Evolutionary conservation across 2,888 invertebrate genomes (phyloP).

Genomic region (Fragum fragum): DNA sequence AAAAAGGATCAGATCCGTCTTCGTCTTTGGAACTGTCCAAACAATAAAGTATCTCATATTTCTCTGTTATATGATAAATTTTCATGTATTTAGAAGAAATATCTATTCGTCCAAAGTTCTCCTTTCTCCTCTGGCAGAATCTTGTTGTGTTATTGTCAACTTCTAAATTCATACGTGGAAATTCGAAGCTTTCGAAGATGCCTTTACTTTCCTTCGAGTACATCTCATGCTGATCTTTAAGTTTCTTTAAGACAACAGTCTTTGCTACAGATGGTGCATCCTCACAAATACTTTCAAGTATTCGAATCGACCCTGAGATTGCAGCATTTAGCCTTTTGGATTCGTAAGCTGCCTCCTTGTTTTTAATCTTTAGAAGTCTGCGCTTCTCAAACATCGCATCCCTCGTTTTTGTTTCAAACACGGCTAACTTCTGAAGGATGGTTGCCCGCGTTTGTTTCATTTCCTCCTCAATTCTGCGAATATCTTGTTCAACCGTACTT

Average conservation of each 20-base stretch:
- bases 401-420: neutral
- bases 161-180: neutral
- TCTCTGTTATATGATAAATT: neutral
- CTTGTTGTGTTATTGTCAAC: neutral
- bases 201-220: neutral
- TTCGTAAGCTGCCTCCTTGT: neutral
- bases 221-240: neutral
- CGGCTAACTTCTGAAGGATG: neutral
- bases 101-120: neutral
- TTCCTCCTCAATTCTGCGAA: neutral
- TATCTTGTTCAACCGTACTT: neutral
- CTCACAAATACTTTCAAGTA: neutral
- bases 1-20: neutral
- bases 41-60: neutral
- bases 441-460: neutral
- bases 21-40: neutral
- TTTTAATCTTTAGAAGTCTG: neutral
- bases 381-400: neutral
- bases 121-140: neutral
- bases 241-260: neutral
- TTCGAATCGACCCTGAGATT: neutral
- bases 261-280: neutral
- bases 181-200: neutral
- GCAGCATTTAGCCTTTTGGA: neutral
- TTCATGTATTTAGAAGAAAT: neutral